These are phyloP conservation scores for Parazoanthus atlanticus DNA, from an alignment of 92 coral and sea anemone species.

Conservation along the genomic window DNA sequence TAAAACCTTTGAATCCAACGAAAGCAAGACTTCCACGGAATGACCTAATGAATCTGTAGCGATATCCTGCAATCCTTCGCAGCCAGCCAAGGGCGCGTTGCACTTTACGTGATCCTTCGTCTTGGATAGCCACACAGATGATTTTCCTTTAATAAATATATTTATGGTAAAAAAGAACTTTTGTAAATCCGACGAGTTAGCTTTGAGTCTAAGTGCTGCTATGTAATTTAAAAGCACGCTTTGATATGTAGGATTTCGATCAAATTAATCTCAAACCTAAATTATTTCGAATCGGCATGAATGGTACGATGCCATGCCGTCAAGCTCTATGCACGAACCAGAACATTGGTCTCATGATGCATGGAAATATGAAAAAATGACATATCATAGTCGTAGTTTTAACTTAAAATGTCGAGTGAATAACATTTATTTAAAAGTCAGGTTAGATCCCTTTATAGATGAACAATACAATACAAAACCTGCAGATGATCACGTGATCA, in stretches of 20 bases:
- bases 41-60: constrained; percentile 1
- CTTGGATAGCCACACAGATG: constrained; percentile 29
- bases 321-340: not conserved
- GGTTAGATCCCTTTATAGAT: no score
- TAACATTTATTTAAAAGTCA: no score
- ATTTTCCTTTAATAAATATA: constrained; percentile 6
- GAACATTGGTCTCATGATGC: not conserved
- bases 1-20: constrained; percentile 34
- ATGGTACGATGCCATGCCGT: not conserved
- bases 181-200: not conserved
- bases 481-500: no score
- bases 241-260: not conserved
- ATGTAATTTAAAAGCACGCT: not conserved
- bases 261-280: not conserved
- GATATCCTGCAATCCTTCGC: constrained; percentile 24
- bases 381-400: not conserved
- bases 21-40: constrained; percentile 36
- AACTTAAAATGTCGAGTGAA: no score
- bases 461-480: no score
- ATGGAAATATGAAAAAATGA: not conserved
- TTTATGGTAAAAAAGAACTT: no score
- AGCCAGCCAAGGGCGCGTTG: constrained; percentile 2
- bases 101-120: constrained; percentile 1
- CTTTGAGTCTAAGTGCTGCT: no score
- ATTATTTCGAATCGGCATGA: not conserved